phyloP scores from a whole-genome alignment of 2,888 invertebrate genomes.

The Drosophila monieri region DNA sequence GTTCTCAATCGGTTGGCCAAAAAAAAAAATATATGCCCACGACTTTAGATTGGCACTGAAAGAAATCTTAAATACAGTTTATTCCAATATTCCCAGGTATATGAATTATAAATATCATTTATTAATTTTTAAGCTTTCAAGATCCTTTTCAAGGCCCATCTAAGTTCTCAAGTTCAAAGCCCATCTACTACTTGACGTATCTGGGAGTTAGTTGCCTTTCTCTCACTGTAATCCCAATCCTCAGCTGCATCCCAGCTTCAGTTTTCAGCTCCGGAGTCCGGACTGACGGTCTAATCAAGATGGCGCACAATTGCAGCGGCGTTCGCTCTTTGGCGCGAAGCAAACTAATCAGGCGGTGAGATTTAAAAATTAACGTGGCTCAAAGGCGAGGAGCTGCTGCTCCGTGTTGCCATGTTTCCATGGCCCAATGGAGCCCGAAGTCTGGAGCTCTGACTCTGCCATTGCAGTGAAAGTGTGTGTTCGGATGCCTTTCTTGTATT shows the following conservation, averaged over 20 bases:
- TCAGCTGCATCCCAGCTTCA: slow-evolving; percentile 17
- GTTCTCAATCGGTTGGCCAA: slow-evolving; percentile 19
- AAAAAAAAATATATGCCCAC: slow-evolving; percentile 25
- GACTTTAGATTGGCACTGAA: slow-evolving; percentile 24
- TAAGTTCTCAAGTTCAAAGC: no score
- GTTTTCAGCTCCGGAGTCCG: slow-evolving; percentile 9
- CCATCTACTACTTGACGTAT: no score
- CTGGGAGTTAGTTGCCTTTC: no score
- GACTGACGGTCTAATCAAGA: slow-evolving; percentile 69
- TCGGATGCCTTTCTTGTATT: slow-evolving; percentile 3
- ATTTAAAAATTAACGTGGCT: slow-evolving; percentile 82
- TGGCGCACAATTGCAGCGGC: slow-evolving; percentile 66
- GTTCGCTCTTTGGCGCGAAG: slow-evolving; percentile 50
- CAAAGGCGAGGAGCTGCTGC: slow-evolving; percentile 48
- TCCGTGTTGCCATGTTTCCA: background rate
- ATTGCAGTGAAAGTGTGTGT: slow-evolving; percentile 74
- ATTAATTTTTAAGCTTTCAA: no score
- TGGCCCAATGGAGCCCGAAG: background rate
- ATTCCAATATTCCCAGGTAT: background rate
- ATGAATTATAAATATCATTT: no score
- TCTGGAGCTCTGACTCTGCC: slow-evolving; percentile 16
- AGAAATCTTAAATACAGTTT: background rate
- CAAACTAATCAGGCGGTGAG: slow-evolving; percentile 83
- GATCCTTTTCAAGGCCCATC: no score
- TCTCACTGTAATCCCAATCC: background rate